Evolutionary conservation across 2,888 invertebrate genomes (phyloP), one percentile per base, ranked within the genome.

Genomic region (Sarcophaga subvicina): DNA sequence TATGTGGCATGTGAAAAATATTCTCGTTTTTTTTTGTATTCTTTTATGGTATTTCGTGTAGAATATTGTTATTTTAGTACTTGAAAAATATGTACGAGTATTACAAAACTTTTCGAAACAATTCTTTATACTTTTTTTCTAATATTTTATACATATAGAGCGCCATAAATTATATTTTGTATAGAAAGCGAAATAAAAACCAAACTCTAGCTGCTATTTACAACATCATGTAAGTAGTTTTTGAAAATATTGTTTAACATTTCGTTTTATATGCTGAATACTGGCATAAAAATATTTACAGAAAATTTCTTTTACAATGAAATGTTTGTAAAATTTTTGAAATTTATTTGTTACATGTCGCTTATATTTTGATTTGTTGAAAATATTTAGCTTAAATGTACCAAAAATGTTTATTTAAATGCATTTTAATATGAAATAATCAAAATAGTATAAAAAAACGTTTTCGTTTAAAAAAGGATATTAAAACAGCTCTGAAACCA

Each of bases 11-110:
- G 76, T 72, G 79, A 59, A 66, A 80, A 66, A 64, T 76, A 71
- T 85, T 76, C 76, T 20, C 76, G 62, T 76, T 10, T 37, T 37
- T 37, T 37, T 37, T 10, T 37, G 37, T 37, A 37, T 37, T 37
- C 8, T 10, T 37, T 37, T 37, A 37, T 37, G 8, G 37, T 80
- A 85, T 80, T 80, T 85, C 84, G 71, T 85, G 84, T 80, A 85
- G 71, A 85, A 85, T 85, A 85, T 85, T 85, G 80, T 85, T 85
- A 77, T 85, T 85, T 76, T 80, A 73, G 66, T 83, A 83, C 83
- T 86, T 86, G 83, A 83, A 83, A 86, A 86, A 82, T 86, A 82
- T 82, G 85, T 54, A 54, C 54, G 17, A 54, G 54, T 75, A 82
- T 71, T 86, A 76, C 84, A 84, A 84, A 84, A 84, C 76, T 84